These are phyloP conservation scores for Scarus forsteni DNA, from an alignment of 2,797 vertebrate genomes.

Conservation along the genomic window DNA sequence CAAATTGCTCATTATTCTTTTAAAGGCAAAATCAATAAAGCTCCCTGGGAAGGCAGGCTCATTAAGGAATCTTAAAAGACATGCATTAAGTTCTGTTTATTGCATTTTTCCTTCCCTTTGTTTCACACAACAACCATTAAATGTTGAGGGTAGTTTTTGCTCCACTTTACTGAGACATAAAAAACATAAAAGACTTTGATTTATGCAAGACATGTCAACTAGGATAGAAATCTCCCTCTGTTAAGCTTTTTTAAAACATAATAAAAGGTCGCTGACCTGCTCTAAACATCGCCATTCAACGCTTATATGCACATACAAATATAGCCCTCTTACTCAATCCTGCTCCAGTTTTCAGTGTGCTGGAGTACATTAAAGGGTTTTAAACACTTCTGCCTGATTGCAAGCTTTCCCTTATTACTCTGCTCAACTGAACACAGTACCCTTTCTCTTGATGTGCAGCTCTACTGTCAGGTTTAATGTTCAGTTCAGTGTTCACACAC, in stretches of 20 bases:
- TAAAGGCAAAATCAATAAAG: slow-evolving; percentile 56
- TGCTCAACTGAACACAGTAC: slow-evolving; percentile 48
- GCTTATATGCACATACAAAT: slow-evolving; percentile 7
- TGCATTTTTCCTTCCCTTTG: slow-evolving; percentile 17
- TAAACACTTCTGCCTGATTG: slow-evolving; percentile 56
- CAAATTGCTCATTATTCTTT: slow-evolving; percentile 53
- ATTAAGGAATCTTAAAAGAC: slow-evolving; percentile 36
- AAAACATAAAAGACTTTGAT: slow-evolving; percentile 15
- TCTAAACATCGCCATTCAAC: slow-evolving; percentile 25
- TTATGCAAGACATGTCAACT: slow-evolving; percentile 4
- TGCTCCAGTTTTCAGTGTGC: slow-evolving; percentile 22
- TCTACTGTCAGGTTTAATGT: slow-evolving; percentile 58
- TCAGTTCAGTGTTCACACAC: slow-evolving; percentile 55
- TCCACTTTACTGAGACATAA: slow-evolving; percentile 7
- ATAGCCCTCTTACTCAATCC: slow-evolving; percentile 12
- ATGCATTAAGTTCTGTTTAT: slow-evolving; percentile 26
- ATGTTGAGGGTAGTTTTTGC: slow-evolving; percentile 21
- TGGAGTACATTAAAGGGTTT: slow-evolving; percentile 55
- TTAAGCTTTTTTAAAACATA: slow-evolving; percentile 18
- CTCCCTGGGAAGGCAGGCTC: slow-evolving; percentile 29
- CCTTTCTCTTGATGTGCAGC: slow-evolving; percentile 53
- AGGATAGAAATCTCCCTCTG: slow-evolving; percentile 20
- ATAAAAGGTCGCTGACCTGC: slow-evolving; percentile 1
- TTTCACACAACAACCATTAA: slow-evolving; percentile 20
- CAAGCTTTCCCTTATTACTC: slow-evolving; percentile 54